Base-by-base conservation (phyloP, 2,113 vertebrate species). In the Craseonycteris thonglongyai region DNA sequence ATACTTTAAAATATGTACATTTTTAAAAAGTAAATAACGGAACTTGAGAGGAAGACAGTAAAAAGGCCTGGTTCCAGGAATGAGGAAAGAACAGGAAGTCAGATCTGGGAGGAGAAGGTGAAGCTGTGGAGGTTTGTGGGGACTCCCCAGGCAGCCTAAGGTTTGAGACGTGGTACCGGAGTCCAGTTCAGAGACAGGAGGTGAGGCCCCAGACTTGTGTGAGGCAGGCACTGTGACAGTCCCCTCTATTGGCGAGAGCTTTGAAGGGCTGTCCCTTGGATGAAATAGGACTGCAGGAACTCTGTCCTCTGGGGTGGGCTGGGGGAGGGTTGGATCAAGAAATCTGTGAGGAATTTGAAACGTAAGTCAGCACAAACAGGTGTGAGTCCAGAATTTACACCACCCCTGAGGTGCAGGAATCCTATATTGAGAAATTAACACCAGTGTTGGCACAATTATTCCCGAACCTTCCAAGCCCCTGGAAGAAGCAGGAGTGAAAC, bases 381-480 rank as follows among this genome's bases (percentile, higher is more conserved):
- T 95, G 85, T 76, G 88, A 58, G 76, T 76, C 38, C 30, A 75
- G 94, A 81, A 81, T 92, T 95, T 81, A 92, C 7, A 76, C 59
- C 56, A 58, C 19, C 66, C 42, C 85, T 45, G 88, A 80, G 80
- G 76, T 61, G 71, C 16, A 68, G 59, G 56, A 88, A 92, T 88
- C 38, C 90, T 24, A 49, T 49, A 84, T 1, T 81, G 88, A 94
- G 94, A 95, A 95, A 90, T 90, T 72, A 66, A 95, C 76, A 90
- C 82, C n/a, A 4, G 38, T 30, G 63, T 35, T 45, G 33, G 22
- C 33, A 26, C 10, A 72, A 61, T 33, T 71, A 71, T 54, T 95
- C 61, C 79, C 1, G 22, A 87, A 76, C 22, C 85, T 83, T 58
- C 45, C n/a, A 75, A 59, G 69, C 16, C 42, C 90, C 59, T 61